A percentile compares a stretch with the other conserved stretches of the same genome.
Conservation (phyloP, 2,888 invertebrate genomes). For the Adelognathus sp. region DNA sequence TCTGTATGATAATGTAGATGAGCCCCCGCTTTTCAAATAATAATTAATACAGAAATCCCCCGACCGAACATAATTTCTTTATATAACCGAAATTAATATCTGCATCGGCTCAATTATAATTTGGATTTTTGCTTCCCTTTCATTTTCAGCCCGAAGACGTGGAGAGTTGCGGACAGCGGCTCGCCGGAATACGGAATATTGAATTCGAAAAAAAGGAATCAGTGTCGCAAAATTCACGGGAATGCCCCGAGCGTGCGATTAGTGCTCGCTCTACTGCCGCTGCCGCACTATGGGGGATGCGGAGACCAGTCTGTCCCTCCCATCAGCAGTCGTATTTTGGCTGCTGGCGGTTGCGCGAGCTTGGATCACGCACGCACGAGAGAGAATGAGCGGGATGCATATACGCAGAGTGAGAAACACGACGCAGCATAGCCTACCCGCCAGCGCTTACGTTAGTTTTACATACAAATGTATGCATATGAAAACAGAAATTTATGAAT, state of each 20-base stretch:
- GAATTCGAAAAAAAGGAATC: not conserved
- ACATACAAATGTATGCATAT: constrained; percentile 58
- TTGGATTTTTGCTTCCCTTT: constrained; percentile 5
- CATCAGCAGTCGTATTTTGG: constrained; percentile 54
- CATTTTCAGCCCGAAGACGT: constrained; percentile 1
- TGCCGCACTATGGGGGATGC: not conserved
- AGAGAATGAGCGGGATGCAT: not conserved
- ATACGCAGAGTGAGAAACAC: constrained; percentile 10
- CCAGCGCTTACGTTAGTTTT: constrained; percentile 52
- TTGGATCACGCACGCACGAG: constrained; percentile 30
- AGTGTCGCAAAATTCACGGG: constrained; percentile 26
- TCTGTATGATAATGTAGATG: not conserved
- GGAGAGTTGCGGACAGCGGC: not conserved
- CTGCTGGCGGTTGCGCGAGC: constrained; percentile 31
- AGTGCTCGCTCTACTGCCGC: not conserved
- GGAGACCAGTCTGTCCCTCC: constrained; percentile 2
- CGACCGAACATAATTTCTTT: not conserved
- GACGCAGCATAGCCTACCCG: constrained; percentile 4
- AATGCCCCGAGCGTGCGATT: constrained; percentile 6
- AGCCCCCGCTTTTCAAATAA: not conserved
- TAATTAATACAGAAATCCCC: not conserved
- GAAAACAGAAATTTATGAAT: constrained; percentile 59
- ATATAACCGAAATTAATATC: constrained; percentile 18
- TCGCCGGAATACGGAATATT: constrained; percentile 6
- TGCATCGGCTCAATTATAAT: constrained; percentile 12